These are phyloP conservation scores for Trochalopteron elliotii DNA, from an alignment of 2,113 vertebrate species.

Conservation along the genomic window DNA sequence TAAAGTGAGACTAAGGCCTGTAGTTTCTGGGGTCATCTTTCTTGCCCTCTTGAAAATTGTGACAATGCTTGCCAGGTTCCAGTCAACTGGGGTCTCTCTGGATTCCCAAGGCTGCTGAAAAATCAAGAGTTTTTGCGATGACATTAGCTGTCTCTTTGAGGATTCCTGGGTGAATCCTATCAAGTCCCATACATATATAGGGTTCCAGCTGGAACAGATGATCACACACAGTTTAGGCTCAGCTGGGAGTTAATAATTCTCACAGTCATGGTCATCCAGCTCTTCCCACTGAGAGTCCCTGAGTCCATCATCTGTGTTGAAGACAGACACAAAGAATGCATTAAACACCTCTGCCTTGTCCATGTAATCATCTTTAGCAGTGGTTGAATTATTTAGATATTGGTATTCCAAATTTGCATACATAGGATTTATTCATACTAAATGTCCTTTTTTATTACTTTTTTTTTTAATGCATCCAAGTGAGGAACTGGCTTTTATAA, in stretches of 20 bases:
- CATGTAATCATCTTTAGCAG: background rate
- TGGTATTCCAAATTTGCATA: background rate
- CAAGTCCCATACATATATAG: background rate
- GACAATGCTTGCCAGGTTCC: background rate
- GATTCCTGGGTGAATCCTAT: background rate
- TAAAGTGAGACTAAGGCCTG: background rate
- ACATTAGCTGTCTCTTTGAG: background rate
- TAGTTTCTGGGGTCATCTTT: background rate
- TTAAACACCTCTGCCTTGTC: background rate
- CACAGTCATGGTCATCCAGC: background rate
- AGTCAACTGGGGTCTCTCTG: background rate
- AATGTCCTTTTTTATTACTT: background rate
- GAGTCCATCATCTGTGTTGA: background rate
- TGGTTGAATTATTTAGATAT: background rate
- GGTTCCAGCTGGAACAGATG: background rate
- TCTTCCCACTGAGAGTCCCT: background rate
- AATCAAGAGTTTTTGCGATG: background rate
- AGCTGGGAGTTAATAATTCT: background rate
- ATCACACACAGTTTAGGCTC: background rate
- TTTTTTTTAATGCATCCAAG: background rate
- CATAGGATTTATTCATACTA: background rate
- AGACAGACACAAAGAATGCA: background rate
- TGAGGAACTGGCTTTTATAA: background rate
- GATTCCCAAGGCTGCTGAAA: background rate
- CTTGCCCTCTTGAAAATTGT: background rate